phyloP scores from a whole-genome alignment of 2,888 invertebrate genomes.

The Heliconius ismenius region DNA sequence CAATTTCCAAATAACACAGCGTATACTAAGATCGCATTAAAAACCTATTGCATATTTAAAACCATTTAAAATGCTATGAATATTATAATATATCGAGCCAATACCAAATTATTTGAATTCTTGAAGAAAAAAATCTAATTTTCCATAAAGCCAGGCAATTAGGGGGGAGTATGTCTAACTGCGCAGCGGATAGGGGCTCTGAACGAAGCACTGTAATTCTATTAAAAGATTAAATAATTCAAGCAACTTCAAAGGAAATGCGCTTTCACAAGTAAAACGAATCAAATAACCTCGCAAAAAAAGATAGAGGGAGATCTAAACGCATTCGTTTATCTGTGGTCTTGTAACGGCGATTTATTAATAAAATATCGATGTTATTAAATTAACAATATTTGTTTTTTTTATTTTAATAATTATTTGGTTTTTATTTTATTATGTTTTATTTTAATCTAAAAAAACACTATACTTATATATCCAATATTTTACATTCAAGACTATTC shows the following conservation, averaged over 20 bases:
- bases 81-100: not conserved
- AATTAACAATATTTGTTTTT: not conserved
- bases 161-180: constrained; percentile 56
- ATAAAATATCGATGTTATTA: constrained; percentile 15
- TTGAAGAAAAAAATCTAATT: constrained; percentile 45
- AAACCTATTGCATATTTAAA: constrained; percentile 8
- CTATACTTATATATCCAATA: too few relatives aligned
- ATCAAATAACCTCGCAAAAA: constrained; percentile 71
- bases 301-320: constrained; percentile 54
- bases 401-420: too few relatives aligned
- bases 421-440: too few relatives aligned
- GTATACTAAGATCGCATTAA: not conserved
- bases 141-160: constrained; percentile 71
- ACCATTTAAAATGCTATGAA: constrained; percentile 11
- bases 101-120: constrained; percentile 19
- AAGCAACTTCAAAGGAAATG: constrained; percentile 78
- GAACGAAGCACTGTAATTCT: constrained; percentile 71
- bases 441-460: too few relatives aligned
- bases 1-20: too few relatives aligned
- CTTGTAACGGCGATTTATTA: constrained; percentile 47
- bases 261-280: constrained; percentile 75
- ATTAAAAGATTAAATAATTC: constrained; percentile 81
- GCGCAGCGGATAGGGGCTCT: constrained; percentile 67
- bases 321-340: constrained; percentile 60
- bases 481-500: too few relatives aligned